These are phyloP conservation scores for Pachydiplax longipennis DNA, from an alignment of 2,888 invertebrate genomes.

Conservation along the genomic window DNA sequence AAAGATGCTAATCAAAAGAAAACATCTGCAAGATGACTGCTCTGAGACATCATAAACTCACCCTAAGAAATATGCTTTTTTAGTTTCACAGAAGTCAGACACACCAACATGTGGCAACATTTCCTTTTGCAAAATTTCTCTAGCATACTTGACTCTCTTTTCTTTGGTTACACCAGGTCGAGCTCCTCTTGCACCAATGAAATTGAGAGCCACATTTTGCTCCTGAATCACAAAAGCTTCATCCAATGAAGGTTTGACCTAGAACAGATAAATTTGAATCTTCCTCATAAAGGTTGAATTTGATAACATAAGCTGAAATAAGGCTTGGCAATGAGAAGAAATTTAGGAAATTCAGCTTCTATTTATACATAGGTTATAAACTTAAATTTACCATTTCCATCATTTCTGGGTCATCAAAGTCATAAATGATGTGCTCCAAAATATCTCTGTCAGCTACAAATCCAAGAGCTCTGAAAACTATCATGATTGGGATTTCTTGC, in stretches of 20 bases:
- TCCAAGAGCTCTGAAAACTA: slow-evolving; percentile 98
- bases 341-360: no score
- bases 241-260: slow-evolving; percentile 94
- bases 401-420: slow-evolving; percentile 99
- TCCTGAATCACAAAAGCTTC: slow-evolving; percentile 99
- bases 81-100: slow-evolving; percentile 99
- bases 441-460: slow-evolving; percentile 99
- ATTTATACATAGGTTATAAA: neutral
- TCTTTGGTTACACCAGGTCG: slow-evolving; percentile 98
- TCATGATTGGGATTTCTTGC: slow-evolving; percentile 99
- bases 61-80: slow-evolving; percentile 97
- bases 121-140: slow-evolving; percentile 99
- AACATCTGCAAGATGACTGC: neutral
- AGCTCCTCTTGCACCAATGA: slow-evolving; percentile 97
- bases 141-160: slow-evolving; percentile 98
- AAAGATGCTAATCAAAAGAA: neutral
- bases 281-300: neutral
- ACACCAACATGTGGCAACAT: slow-evolving; percentile 99
- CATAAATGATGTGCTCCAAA: slow-evolving; percentile 98
- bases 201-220: slow-evolving; percentile 97
- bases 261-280: slow-evolving; percentile 29
- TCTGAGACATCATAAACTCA: slow-evolving; percentile 51
- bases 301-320: neutral
- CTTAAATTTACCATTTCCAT: slow-evolving; percentile 90
- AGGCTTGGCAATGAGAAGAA: no score